These are phyloP conservation scores for Opisthocomus hoazin DNA, from an alignment of 2,113 vertebrate genomes.

Conservation along the genomic window DNA sequence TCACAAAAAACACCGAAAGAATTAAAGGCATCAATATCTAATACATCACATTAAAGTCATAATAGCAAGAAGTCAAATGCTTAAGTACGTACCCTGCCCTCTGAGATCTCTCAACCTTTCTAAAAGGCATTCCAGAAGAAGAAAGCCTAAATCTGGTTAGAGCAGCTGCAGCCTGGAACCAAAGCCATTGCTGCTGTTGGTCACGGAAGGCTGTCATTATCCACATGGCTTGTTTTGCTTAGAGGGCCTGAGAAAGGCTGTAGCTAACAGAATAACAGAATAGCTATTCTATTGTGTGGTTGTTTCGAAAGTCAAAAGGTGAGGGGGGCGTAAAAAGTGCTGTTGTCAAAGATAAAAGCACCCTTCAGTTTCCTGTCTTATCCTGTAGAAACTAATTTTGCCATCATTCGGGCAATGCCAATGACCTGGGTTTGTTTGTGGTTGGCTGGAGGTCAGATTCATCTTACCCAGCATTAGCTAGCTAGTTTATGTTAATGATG, in stretches of 20 bases:
- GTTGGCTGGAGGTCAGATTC: neutral
- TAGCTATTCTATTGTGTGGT: neutral
- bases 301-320: neutral
- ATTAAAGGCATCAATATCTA: neutral
- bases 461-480: neutral
- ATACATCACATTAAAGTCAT: neutral
- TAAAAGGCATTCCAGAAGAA: neutral
- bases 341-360: neutral
- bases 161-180: neutral
- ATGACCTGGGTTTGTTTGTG: neutral
- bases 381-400: neutral
- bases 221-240: neutral
- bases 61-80: neutral
- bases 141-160: neutral
- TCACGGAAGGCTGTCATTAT: neutral
- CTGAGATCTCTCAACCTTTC: neutral
- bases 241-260: neutral
- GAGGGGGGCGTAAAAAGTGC: fast-evolving
- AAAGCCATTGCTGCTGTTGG: neutral
- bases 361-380: neutral
- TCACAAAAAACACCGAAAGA: neutral
- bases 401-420: neutral
- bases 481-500: neutral
- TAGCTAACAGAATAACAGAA: too few species aligned
- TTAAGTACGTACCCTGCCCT: neutral